Evolutionary conservation across 2,797 vertebrate species (phyloP).

Genomic region (Cuculus canorus): DNA sequence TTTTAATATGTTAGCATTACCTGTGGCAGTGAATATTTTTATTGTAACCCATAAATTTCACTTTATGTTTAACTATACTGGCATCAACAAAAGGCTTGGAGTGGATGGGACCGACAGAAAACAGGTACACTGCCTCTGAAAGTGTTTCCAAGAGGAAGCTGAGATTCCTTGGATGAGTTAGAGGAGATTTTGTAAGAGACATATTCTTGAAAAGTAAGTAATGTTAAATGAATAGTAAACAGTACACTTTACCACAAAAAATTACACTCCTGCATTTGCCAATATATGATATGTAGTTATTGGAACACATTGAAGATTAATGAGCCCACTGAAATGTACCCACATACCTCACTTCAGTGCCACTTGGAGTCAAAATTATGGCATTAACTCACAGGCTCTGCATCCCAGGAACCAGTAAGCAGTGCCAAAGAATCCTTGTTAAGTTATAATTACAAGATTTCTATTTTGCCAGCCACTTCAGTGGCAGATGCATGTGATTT

Average conservation of each 20-base stretch:
- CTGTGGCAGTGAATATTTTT: neutral
- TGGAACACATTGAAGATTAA: neutral
- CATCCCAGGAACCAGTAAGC: constrained; percentile 3
- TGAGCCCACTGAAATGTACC: neutral
- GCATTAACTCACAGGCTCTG: constrained; percentile 24
- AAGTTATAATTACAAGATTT: constrained; percentile 47
- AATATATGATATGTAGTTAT: neutral
- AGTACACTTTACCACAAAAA: neutral
- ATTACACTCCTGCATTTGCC: neutral
- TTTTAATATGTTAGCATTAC: neutral
- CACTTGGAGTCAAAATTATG: constrained; percentile 24
- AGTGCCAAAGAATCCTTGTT: constrained; percentile 32
- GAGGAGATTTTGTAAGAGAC: neutral
- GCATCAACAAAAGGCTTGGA: neutral
- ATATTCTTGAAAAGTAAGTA: neutral
- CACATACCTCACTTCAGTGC: neutral
- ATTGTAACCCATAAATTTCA: neutral
- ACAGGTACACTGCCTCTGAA: neutral
- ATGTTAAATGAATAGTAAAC: neutral
- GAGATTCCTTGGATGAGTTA: neutral
- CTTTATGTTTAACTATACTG: neutral
- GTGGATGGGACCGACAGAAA: neutral
- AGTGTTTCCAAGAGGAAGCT: neutral
- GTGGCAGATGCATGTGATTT: neutral
- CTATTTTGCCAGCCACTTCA: constrained; percentile 46